A percentile compares a stretch with the other conserved stretches of the same genome.
phyloP scores from a whole-genome alignment of 2,113 vertebrate species.

The Gallinago paraguaiae region DNA sequence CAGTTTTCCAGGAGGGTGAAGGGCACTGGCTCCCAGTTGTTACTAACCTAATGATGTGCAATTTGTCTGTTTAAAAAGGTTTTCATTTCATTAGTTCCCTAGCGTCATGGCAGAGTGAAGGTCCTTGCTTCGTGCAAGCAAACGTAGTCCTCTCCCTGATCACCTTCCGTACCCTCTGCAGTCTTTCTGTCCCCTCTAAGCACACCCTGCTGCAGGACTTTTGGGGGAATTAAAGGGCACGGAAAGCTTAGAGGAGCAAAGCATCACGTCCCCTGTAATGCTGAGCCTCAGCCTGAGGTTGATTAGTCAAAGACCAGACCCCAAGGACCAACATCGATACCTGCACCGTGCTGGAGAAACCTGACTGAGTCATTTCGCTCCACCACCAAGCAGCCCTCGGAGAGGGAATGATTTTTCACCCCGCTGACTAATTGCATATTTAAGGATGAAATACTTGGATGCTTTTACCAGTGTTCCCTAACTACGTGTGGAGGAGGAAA shows the following conservation, averaged over 20 bases:
- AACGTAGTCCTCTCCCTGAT: background rate
- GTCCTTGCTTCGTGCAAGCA: background rate
- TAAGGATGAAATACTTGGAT: slow-evolving; percentile 58
- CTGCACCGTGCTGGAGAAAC: background rate
- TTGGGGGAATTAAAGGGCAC: background rate
- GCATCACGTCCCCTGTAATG: accelerated
- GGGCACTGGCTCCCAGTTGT: background rate
- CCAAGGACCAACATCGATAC: background rate
- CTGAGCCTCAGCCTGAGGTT: background rate
- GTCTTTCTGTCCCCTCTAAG: background rate
- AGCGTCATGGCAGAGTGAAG: background rate
- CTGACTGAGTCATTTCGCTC: background rate
- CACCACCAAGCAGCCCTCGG: background rate
- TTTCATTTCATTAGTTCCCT: background rate
- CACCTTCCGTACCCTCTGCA: background rate
- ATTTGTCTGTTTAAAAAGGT: background rate
- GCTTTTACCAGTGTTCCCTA: slow-evolving; percentile 28
- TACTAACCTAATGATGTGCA: background rate
- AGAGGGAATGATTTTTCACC: slow-evolving; percentile 7
- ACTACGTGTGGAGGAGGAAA: background rate
- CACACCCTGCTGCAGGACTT: background rate
- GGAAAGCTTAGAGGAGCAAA: background rate
- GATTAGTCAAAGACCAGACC: background rate
- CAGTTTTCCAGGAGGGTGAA: background rate
- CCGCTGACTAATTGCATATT: slow-evolving; percentile 19